phyloP scores from a whole-genome alignment of 2,113 vertebrate genomes.

The Phalacrocorax brasilianus region DNA sequence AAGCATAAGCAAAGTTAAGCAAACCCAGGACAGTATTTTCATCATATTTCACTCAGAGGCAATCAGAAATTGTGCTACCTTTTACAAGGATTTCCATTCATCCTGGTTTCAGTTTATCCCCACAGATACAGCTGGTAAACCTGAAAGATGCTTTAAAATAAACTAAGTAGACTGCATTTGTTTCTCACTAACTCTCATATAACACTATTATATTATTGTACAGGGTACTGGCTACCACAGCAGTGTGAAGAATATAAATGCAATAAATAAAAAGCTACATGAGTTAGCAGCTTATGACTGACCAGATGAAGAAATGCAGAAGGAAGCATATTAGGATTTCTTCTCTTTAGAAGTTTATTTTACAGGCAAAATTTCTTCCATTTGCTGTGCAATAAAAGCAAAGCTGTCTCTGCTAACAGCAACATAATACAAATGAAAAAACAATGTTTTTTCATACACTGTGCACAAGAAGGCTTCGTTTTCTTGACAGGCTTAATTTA shows the following conservation, averaged over 20 bases:
- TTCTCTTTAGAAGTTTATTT: neutral
- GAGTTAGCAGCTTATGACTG: neutral
- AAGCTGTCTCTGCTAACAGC: slow-evolving; percentile 1
- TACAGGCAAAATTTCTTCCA: neutral
- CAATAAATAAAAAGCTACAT: neutral
- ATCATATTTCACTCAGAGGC: neutral
- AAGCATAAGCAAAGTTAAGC: neutral
- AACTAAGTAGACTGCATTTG: neutral
- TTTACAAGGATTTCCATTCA: neutral
- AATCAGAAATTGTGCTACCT: neutral
- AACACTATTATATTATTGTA: neutral
- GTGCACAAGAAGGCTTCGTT: neutral
- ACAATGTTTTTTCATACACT: neutral
- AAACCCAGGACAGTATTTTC: neutral
- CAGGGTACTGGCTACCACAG: neutral
- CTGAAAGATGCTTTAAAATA: slow-evolving; percentile 3
- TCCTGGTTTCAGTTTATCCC: neutral
- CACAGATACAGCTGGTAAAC: neutral
- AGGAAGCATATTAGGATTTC: neutral
- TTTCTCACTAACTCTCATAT: neutral
- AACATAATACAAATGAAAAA: neutral
- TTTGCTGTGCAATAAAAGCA: neutral
- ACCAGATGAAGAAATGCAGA: slow-evolving; percentile 6
- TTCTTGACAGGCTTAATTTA: neutral
- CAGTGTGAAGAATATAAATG: neutral